Percentiles rank a stretch among this genome's conserved stretches.
phyloP scores from a whole-genome alignment of 2,113 vertebrate genomes.

The Uria aalge region DNA sequence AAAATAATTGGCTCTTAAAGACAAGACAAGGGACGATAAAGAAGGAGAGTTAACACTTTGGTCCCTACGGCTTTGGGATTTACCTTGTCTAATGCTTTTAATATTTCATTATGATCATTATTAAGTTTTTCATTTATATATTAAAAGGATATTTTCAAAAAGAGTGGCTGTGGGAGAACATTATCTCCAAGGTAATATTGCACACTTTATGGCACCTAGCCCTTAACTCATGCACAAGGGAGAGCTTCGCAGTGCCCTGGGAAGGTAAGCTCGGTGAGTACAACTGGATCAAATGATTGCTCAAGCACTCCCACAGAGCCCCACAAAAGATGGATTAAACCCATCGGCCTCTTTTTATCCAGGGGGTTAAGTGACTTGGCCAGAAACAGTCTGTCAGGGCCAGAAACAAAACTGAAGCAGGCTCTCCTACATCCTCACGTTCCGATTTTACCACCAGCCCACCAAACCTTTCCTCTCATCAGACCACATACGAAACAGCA shows the following conservation, averaged over 20 bases:
- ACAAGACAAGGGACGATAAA: conserved; percentile 20
- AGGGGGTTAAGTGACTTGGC: not conserved
- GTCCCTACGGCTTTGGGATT: not conserved
- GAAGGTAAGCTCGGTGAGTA: not conserved
- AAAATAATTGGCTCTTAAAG: conserved; percentile 42
- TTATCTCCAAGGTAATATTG: not conserved
- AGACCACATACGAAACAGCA: not conserved
- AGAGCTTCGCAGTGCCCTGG: not conserved
- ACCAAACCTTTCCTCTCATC: not conserved
- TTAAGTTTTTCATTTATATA: conserved; percentile 25
- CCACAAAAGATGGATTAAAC: not conserved
- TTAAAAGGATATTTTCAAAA: conserved; percentile 26
- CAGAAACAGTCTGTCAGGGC: not conserved
- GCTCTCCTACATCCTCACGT: not conserved
- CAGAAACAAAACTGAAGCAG: not conserved
- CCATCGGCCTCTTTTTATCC: not conserved
- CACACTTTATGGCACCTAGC: not conserved
- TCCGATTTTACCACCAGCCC: not conserved
- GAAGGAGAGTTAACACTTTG: conserved; percentile 5
- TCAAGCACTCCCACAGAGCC: not conserved
- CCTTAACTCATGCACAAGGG: not conserved
- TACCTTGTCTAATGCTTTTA: not conserved
- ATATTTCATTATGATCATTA: conserved; percentile 4
- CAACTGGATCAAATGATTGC: not conserved
- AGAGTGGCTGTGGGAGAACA: not conserved